These are phyloP conservation scores for Thamnophis elegans DNA, from an alignment of 2,797 vertebrate genomes.

Conservation along the genomic window DNA sequence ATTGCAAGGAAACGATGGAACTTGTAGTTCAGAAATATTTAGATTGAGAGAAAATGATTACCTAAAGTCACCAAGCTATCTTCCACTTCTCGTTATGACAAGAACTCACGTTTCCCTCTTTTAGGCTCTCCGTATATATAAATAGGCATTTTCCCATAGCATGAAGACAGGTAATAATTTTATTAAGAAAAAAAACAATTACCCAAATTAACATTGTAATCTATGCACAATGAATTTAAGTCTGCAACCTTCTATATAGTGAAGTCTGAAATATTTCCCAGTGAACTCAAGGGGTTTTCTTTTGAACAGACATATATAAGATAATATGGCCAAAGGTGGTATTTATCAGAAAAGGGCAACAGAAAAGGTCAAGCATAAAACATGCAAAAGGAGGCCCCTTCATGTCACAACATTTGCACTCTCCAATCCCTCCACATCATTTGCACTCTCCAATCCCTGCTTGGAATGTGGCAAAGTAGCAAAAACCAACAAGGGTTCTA, in stretches of 20 bases:
- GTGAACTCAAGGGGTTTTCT: neutral
- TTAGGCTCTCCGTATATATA: neutral
- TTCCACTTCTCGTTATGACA: neutral
- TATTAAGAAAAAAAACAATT: neutral
- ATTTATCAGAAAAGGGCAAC: neutral
- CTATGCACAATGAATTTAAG: neutral
- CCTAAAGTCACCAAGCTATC: neutral
- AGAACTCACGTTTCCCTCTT: neutral
- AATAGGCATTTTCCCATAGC: neutral
- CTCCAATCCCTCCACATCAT: neutral
- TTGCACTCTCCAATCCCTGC: neutral
- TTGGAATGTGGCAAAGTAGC: neutral
- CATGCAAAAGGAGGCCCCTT: neutral
- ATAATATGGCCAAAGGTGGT: neutral
- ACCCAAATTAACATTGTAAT: neutral
- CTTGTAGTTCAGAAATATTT: neutral
- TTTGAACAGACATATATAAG: neutral
- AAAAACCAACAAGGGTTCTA: neutral
- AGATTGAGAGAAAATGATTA: neutral
- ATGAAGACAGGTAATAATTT: neutral
- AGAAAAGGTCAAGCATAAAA: neutral
- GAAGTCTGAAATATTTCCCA: neutral
- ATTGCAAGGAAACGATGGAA: neutral
- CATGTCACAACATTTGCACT: neutral
- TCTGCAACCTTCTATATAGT: neutral